Percentiles rank a stretch among this genome's conserved stretches.
Evolutionary conservation across 1,140 invertebrate genomes (phyloP).

Genomic region (Bicyclus anynana): DNA sequence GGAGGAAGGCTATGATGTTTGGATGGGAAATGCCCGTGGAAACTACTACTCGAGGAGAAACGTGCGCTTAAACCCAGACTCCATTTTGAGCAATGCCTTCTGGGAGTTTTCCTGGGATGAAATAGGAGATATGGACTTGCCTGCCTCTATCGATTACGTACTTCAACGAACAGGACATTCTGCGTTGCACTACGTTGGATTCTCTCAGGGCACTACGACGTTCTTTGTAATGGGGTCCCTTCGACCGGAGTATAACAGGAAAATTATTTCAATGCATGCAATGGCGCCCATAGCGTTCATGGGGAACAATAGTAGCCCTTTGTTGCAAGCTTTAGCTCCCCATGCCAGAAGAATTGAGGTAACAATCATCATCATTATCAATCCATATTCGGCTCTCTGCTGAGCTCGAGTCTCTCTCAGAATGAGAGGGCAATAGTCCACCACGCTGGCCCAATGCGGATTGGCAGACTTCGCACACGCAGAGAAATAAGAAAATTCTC

Average conservation of each 20-base stretch:
- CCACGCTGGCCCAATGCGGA: no score
- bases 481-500: no score
- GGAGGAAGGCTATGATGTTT: slow-evolving; percentile 87
- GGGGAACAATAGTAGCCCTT: slow-evolving; percentile 73
- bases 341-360: slow-evolving; percentile 55
- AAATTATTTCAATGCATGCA: slow-evolving; percentile 81
- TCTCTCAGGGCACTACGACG: slow-evolving; percentile 83
- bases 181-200: slow-evolving; percentile 83
- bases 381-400: no score
- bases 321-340: slow-evolving; percentile 45
- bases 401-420: no score
- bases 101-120: slow-evolving; percentile 91
- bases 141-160: slow-evolving; percentile 86
- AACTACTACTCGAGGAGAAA: slow-evolving; percentile 82
- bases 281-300: slow-evolving; percentile 83
- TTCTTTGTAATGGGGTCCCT: slow-evolving; percentile 81
- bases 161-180: slow-evolving; percentile 78
- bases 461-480: no score
- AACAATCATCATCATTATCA: no score
- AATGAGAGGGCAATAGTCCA: no score
- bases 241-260: slow-evolving; percentile 81
- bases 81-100: slow-evolving; percentile 76
- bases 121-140: slow-evolving; percentile 87
- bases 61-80: slow-evolving; percentile 75
- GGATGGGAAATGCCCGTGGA: slow-evolving; percentile 84